A percentile compares a stretch with the other conserved stretches of the same genome.
Conservation (phyloP, 2,797 vertebrate species). For the Todus mexicanus region DNA sequence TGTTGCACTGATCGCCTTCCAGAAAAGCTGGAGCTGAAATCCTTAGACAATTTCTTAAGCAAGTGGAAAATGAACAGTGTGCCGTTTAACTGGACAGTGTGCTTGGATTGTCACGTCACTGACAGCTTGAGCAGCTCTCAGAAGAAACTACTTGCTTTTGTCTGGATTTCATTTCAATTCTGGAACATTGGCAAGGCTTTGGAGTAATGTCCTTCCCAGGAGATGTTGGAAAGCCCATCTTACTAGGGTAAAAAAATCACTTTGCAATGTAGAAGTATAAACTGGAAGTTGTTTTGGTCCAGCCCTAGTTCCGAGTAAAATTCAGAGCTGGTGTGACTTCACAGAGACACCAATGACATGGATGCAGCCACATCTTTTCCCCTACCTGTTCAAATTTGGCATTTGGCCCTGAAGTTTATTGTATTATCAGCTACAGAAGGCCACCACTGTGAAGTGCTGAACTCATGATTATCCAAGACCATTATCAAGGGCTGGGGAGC, state of each 20-base stretch:
- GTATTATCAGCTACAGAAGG: not conserved
- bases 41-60: not conserved
- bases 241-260: not conserved
- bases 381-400: not conserved
- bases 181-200: not conserved
- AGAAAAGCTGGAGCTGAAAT: not conserved
- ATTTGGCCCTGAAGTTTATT: not conserved
- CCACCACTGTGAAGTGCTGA: not conserved
- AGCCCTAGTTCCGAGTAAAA: not conserved
- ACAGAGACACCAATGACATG: rapidly evolving
- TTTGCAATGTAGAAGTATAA: not conserved
- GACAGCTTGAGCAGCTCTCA: not conserved
- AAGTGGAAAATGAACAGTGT: not conserved
- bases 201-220: not conserved
- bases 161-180: not conserved
- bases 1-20: not conserved
- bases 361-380: not conserved
- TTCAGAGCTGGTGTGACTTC: not conserved
- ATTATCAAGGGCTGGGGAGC: not conserved
- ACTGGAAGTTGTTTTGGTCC: not conserved
- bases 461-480: not conserved
- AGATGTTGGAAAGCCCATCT: not conserved
- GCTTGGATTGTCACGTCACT: not conserved
- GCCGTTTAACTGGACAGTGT: not conserved
- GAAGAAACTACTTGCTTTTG: not conserved